A percentile compares a stretch with the other conserved stretches of the same genome.
Conservation (phyloP, 2,888 invertebrate species). For the Mythimna vitellina region DNA sequence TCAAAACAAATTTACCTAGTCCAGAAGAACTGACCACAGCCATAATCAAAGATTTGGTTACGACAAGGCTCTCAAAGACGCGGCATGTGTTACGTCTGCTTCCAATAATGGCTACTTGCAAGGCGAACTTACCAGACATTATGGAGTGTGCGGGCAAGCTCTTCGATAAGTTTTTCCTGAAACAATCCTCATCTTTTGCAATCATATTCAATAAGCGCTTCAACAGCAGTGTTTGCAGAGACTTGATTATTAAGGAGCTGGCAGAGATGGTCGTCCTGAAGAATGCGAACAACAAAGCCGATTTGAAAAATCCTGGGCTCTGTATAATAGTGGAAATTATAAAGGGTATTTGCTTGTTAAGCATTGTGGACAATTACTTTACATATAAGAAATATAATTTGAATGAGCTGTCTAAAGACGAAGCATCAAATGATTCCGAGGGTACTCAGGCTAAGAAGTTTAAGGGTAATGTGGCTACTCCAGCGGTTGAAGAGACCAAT, state of each 20-base stretch:
- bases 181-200: constrained; percentile 93
- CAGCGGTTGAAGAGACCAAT: constrained; percentile 73
- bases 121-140: constrained; percentile 94
- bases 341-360: constrained; percentile 94
- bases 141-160: constrained; percentile 92
- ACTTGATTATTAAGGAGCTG: constrained; percentile 93
- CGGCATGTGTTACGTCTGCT: constrained; percentile 94
- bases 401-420: constrained; percentile 91
- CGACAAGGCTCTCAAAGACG: constrained; percentile 93
- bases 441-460: constrained; percentile 86
- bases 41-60: constrained; percentile 93
- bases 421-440: constrained; percentile 79
- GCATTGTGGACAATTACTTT: constrained; percentile 95
- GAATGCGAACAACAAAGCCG: constrained; percentile 94
- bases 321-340: constrained; percentile 96
- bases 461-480: constrained; percentile 75
- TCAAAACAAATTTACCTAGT: constrained; percentile 94
- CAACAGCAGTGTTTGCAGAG: constrained; percentile 93
- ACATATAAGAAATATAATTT: constrained; percentile 96
- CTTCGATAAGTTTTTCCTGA: constrained; percentile 94
- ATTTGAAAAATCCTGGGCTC: constrained; percentile 94
- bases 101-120: constrained; percentile 95
- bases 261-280: constrained; percentile 93
- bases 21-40: constrained; percentile 93
- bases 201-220: constrained; percentile 95